These are phyloP conservation scores for Apaloderma vittatum DNA, from an alignment of 2,113 vertebrate genomes.

Conservation along the genomic window DNA sequence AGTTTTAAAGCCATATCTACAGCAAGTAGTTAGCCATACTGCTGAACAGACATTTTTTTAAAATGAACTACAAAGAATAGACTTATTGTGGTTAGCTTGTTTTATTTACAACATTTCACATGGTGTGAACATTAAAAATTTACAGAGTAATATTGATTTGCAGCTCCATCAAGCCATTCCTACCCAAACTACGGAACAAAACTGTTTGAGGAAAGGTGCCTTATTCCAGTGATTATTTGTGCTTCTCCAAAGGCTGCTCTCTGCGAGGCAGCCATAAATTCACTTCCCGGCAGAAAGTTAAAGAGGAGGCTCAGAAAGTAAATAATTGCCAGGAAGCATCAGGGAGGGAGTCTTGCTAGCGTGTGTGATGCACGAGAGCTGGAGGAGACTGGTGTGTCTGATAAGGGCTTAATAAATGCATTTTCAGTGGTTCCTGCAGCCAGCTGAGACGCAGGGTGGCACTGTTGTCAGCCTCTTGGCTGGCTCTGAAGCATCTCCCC, in stretches of 20 bases:
- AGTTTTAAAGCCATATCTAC: constrained; percentile 81
- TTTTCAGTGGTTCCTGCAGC: not conserved
- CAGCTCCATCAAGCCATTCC: constrained; percentile 51
- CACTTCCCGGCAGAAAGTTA: constrained; percentile 14
- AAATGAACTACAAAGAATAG: constrained; percentile 79
- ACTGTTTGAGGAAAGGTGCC: constrained; percentile 26
- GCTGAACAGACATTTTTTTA: constrained; percentile 83
- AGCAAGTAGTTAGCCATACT: constrained; percentile 79
- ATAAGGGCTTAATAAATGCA: not conserved
- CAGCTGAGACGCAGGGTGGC: constrained; percentile 35
- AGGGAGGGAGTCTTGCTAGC: not conserved
- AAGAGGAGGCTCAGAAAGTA: constrained; percentile 34
- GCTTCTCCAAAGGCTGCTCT: not conserved
- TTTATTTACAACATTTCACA: constrained; percentile 77
- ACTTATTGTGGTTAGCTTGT: constrained; percentile 68
- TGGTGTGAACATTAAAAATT: constrained; percentile 77
- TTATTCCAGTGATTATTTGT: constrained; percentile 23
- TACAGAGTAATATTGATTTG: constrained; percentile 77
- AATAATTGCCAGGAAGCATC: constrained; percentile 34
- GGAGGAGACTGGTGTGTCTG: not conserved
- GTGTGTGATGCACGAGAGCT: not conserved
- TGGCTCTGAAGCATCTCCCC: not conserved
- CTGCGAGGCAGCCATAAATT: constrained; percentile 19
- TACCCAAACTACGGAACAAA: not conserved
- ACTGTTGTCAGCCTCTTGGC: constrained; percentile 37